Percentiles rank a stretch among this genome's conserved stretches.
Evolutionary conservation across 2,797 vertebrate species (phyloP).

Genomic region (Parauchenoglanis ngamensis): DNA sequence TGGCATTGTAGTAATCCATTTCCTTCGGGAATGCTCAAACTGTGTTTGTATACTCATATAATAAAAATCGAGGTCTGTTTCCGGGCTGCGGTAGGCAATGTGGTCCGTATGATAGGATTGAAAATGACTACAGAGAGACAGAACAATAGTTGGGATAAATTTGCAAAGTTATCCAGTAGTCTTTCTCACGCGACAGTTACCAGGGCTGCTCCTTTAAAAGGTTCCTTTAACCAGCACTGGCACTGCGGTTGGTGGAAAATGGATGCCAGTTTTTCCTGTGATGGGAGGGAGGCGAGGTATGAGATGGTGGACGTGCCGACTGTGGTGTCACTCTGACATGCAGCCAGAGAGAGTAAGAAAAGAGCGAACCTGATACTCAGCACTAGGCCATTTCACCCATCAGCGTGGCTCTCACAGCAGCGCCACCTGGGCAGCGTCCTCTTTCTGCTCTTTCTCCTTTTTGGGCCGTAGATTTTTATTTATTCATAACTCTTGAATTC

Average conservation of each 20-base stretch:
- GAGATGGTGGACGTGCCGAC: conserved; percentile 40
- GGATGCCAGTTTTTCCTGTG: conserved; percentile 21
- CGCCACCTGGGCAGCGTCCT: background rate
- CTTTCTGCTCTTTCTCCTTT: background rate
- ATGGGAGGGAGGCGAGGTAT: conserved; percentile 16
- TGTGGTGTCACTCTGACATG: conserved; percentile 35
- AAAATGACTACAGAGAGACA: background rate
- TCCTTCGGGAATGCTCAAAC: background rate
- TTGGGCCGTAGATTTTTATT: background rate
- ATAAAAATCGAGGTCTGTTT: background rate
- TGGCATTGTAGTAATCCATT: background rate
- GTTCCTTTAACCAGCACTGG: background rate
- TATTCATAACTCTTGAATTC: background rate
- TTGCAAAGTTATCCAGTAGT: background rate
- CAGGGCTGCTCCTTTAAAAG: background rate
- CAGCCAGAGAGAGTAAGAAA: conserved; percentile 22
- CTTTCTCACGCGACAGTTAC: background rate
- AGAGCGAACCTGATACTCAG: conserved; percentile 7
- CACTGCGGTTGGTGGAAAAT: background rate
- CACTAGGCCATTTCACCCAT: background rate
- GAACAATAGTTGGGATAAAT: background rate
- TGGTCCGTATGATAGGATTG: background rate
- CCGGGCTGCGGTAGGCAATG: background rate
- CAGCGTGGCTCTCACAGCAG: background rate
- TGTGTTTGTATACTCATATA: background rate